Evolutionary conservation across 2,797 vertebrate species (phyloP).

Genomic region (Rousettus madagascariensis): DNA sequence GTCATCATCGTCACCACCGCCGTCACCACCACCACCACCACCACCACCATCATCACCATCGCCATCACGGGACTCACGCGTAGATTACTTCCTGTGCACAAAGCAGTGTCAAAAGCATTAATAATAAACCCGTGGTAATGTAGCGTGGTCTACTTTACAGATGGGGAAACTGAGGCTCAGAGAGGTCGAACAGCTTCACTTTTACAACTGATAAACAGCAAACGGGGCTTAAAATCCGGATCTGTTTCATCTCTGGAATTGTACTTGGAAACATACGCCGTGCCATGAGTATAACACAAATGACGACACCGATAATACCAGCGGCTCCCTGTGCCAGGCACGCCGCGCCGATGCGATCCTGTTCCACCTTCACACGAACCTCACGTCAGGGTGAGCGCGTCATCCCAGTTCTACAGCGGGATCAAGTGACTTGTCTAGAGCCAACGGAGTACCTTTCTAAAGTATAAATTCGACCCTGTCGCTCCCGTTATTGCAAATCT

Average conservation of each 20-base stretch:
- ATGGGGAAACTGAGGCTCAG: neutral
- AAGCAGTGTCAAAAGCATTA: too few relatives aligned
- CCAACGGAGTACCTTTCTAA: neutral
- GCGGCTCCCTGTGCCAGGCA: neutral
- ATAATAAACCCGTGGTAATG: neutral
- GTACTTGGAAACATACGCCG: neutral
- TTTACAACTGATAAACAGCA: neutral
- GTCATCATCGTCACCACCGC: neutral
- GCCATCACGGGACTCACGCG: neutral
- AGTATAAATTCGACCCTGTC: neutral
- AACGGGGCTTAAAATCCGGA: neutral
- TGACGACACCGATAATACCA: neutral
- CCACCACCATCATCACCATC: neutral
- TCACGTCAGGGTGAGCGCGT: neutral
- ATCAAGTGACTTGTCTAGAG: neutral
- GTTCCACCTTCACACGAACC: neutral
- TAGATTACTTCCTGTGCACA: neutral
- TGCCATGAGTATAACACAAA: neutral
- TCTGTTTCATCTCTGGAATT: neutral
- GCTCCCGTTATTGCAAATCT: neutral
- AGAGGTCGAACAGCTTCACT: neutral
- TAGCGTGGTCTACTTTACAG: neutral
- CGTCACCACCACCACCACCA: neutral
- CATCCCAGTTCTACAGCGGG: neutral
- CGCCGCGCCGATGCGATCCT: neutral